These are phyloP conservation scores for Scaeva pyrastri DNA, from an alignment of 2,888 invertebrate genomes.

Conservation along the genomic window DNA sequence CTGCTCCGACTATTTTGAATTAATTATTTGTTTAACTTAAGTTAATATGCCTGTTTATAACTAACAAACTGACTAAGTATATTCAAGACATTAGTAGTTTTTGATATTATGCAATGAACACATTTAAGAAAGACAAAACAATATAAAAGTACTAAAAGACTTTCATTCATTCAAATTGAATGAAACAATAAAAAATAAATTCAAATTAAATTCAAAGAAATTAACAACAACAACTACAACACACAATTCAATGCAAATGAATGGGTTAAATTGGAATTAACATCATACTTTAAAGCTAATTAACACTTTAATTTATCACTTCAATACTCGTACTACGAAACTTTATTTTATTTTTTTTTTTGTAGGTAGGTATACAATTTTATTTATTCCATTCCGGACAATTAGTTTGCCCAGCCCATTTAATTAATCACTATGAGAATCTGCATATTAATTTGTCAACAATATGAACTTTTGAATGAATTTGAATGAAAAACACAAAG, in stretches of 20 bases:
- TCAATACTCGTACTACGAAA: too few species aligned
- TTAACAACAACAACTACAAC: not conserved
- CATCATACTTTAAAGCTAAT: conserved; percentile 29
- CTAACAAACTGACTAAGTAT: too few species aligned
- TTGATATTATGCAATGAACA: too few species aligned
- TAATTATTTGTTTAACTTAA: too few species aligned
- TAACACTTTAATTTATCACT: conserved; percentile 40
- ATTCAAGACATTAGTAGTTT: too few species aligned
- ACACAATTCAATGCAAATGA: conserved; percentile 8
- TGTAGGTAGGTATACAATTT: not conserved
- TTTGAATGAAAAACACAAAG: conserved; percentile 26
- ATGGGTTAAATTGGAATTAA: conserved; percentile 23
- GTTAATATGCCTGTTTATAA: too few species aligned
- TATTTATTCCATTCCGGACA: conserved; percentile 19
- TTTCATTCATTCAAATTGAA: not conserved
- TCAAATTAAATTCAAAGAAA: not conserved
- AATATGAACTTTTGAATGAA: conserved; percentile 25
- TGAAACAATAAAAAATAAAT: not conserved
- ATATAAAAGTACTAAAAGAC: not conserved
- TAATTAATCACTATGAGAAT: conserved; percentile 24
- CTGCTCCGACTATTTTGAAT: too few species aligned
- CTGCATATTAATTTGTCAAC: conserved; percentile 33
- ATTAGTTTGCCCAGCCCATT: conserved; percentile 28
- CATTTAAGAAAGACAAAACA: not conserved
- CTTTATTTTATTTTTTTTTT: too few species aligned